These are phyloP conservation scores for Entomyzon cyanotis DNA, from an alignment of 2,113 vertebrate genomes.

Conservation along the genomic window DNA sequence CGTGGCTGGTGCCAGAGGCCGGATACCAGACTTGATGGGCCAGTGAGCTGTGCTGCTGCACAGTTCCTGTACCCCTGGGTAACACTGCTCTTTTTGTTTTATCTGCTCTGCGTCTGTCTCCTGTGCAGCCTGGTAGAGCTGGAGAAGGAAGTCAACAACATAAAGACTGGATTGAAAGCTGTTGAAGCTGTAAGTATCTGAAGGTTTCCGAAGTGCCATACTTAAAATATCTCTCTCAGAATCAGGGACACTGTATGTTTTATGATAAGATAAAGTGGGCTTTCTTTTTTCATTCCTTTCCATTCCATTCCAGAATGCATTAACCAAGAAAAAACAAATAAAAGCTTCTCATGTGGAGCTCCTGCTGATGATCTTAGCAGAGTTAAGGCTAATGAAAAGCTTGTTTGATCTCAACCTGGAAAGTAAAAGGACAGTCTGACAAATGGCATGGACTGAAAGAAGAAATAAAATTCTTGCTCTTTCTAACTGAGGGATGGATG, in stretches of 20 bases:
- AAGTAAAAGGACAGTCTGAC: constrained; percentile 33
- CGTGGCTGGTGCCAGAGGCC: not conserved
- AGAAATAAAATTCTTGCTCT: not conserved
- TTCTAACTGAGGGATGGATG: not conserved
- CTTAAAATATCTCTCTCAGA: constrained; percentile 33
- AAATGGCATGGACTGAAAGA: not conserved
- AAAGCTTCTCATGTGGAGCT: constrained; percentile 26
- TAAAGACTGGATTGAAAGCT: constrained; percentile 89
- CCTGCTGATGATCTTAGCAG: constrained; percentile 58
- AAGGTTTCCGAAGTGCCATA: not conserved
- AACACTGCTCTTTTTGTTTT: constrained; percentile 67
- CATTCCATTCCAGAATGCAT: not conserved
- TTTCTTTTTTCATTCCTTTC: constrained; percentile 35
- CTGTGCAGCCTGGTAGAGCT: constrained; percentile 85
- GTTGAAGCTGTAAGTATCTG: constrained; percentile 88
- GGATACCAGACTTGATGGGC: constrained; percentile 36
- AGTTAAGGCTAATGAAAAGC: constrained; percentile 39
- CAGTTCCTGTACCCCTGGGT: constrained; percentile 18
- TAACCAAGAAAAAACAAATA: constrained; percentile 41
- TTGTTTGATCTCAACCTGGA: constrained; percentile 39
- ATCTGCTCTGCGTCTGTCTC: constrained; percentile 15
- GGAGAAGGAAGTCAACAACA: constrained; percentile 91
- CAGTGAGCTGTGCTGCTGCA: not conserved
- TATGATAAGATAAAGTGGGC: constrained; percentile 32
- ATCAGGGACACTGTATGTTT: constrained; percentile 29